Evolutionary conservation across 2,113 vertebrate species (phyloP).

Genomic region (Tichodroma muraria): DNA sequence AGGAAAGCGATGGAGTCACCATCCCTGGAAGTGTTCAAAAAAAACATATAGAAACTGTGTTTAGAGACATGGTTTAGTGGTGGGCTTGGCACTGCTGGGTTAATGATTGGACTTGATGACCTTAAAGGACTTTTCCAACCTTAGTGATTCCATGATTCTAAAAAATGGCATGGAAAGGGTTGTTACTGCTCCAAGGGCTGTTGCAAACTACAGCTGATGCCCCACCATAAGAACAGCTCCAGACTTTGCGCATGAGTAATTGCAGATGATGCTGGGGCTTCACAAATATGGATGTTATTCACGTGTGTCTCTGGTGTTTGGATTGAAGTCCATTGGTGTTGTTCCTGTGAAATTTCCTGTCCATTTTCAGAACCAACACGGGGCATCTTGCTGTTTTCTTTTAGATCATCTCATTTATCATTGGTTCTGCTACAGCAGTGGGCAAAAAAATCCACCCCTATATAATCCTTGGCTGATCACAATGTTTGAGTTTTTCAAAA

Average conservation of each 20-base stretch:
- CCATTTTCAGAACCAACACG: not conserved
- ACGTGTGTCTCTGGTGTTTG: not conserved
- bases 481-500: not conserved
- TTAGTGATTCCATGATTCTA: not conserved
- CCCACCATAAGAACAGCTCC: not conserved
- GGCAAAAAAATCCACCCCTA: rapidly evolving
- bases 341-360: not conserved
- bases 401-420: not conserved
- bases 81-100: not conserved
- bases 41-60: too few relatives aligned
- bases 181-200: not conserved
- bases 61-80: not conserved
- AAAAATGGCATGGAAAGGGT: not conserved
- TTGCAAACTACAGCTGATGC: not conserved
- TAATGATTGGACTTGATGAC: too few relatives aligned
- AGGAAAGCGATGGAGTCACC: not conserved
- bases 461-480: not conserved
- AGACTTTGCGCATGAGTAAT: not conserved
- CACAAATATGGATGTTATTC: not conserved
- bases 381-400: not conserved
- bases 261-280: not conserved
- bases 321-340: not conserved
- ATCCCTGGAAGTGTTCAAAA: not conserved
- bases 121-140: not conserved
- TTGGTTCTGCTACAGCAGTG: not conserved